A percentile compares a stretch with the other conserved stretches of the same genome.
phyloP scores from a whole-genome alignment of 2,797 vertebrate genomes.

The Anguilla pacifica region DNA sequence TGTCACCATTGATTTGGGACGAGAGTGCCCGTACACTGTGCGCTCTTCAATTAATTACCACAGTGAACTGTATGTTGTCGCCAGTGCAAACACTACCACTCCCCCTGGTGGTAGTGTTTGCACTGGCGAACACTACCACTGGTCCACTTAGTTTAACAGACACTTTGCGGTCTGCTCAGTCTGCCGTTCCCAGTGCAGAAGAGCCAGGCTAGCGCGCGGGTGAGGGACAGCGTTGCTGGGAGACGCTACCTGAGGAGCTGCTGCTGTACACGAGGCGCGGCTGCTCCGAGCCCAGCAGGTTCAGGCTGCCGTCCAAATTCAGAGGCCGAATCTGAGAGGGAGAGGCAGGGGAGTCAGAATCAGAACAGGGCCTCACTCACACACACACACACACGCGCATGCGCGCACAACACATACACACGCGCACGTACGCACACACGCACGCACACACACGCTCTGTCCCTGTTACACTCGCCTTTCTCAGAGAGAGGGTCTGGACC shows the following conservation, averaged over 20 bases:
- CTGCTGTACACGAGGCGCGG: slow-evolving; percentile 90
- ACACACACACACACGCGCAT: background rate
- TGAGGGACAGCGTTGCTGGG: background rate
- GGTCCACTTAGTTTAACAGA: no score
- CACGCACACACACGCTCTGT: background rate
- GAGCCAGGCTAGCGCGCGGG: background rate
- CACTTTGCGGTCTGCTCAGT: background rate
- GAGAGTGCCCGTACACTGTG: no score
- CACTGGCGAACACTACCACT: no score
- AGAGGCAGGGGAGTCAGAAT: slow-evolving; percentile 17
- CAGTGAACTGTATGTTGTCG: no score
- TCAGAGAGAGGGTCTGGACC: slow-evolving; percentile 92
- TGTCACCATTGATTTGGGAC: no score
- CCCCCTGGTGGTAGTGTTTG: no score
- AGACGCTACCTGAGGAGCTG: slow-evolving; percentile 74
- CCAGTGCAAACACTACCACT: no score
- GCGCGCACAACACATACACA: background rate
- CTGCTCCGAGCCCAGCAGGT: slow-evolving; percentile 86
- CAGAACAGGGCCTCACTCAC: slow-evolving; percentile 10
- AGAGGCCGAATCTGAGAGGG: slow-evolving; percentile 84
- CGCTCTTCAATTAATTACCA: no score
- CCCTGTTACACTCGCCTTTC: slow-evolving; percentile 74
- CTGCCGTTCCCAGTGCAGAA: background rate
- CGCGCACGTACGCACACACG: background rate
- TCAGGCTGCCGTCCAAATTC: slow-evolving; percentile 87